Conservation (phyloP, 2,888 invertebrate genomes). For the Eupithecia centaureata region DNA sequence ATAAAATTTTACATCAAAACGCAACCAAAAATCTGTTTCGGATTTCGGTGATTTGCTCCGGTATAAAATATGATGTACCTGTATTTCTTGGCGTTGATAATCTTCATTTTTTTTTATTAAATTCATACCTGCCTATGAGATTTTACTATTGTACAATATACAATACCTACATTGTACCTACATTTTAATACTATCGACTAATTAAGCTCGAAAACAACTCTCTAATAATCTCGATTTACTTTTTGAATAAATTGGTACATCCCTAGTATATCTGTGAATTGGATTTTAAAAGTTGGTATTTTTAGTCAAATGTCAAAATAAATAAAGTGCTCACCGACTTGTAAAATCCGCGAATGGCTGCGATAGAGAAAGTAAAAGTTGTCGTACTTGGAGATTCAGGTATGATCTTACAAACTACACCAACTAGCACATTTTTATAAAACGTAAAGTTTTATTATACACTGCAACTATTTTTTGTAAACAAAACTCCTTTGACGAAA, state of each 20-base stretch:
- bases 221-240: background rate
- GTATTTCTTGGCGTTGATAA: too few relatives aligned
- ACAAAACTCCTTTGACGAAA: conserved; percentile 27
- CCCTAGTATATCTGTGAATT: background rate
- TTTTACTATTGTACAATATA: too few relatives aligned
- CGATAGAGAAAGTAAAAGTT: conserved; percentile 95
- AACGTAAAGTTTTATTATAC: background rate
- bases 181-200: too few relatives aligned
- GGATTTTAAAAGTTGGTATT: conserved; percentile 43
- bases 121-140: too few relatives aligned
- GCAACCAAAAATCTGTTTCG: too few relatives aligned
- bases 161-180: too few relatives aligned
- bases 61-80: too few relatives aligned
- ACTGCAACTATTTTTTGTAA: conserved; percentile 19
- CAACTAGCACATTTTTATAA: conserved; percentile 48
- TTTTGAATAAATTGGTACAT: background rate
- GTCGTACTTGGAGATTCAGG: conserved; percentile 96
- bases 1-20: too few relatives aligned
- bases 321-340: conserved; percentile 60
- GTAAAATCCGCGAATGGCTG: conserved; percentile 85
- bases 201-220: background rate
- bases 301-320: conserved; percentile 59
- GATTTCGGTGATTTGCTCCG: background rate
- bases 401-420: conserved; percentile 66
- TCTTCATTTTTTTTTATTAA: too few relatives aligned